A percentile compares a stretch with the other conserved stretches of the same genome.
Conservation (phyloP, 2,113 vertebrate genomes). For the Ondatra zibethicus region DNA sequence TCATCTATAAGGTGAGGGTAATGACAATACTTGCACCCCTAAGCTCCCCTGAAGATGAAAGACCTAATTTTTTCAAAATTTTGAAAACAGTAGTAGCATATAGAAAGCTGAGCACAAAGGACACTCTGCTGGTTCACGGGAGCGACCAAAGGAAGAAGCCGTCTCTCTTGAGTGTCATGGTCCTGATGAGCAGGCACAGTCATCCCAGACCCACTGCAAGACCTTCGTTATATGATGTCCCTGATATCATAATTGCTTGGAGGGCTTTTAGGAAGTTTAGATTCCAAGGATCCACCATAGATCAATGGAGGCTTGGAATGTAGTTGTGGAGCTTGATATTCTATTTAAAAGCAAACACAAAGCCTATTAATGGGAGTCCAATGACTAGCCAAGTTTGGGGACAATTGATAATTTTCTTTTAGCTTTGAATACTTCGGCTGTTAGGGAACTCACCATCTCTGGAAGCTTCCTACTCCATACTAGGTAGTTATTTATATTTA, state of each 20-base stretch:
- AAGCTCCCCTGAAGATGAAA: background rate
- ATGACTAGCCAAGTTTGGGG: slow-evolving; percentile 9
- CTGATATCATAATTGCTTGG: background rate
- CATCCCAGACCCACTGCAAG: background rate
- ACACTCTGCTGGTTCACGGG: background rate
- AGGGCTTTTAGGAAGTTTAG: slow-evolving; percentile 8
- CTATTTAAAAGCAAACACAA: background rate
- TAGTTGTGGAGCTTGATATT: background rate
- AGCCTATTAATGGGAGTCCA: background rate
- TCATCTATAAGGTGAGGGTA: background rate
- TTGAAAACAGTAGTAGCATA: background rate
- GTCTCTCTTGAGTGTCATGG: background rate
- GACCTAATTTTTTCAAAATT: slow-evolving; percentile 12
- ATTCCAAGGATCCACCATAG: background rate
- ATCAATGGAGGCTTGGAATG: background rate
- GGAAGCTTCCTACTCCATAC: background rate
- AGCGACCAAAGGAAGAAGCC: background rate
- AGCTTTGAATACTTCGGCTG: background rate
- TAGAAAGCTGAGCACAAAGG: background rate
- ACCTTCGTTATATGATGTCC: background rate
- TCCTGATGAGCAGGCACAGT: background rate
- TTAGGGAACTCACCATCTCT: background rate
- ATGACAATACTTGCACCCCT: background rate
- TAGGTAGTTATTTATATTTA: slow-evolving; percentile 21
- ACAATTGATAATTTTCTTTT: background rate